Base-by-base conservation (phyloP, 2,113 vertebrate species). In the Procavia capensis region DNA sequence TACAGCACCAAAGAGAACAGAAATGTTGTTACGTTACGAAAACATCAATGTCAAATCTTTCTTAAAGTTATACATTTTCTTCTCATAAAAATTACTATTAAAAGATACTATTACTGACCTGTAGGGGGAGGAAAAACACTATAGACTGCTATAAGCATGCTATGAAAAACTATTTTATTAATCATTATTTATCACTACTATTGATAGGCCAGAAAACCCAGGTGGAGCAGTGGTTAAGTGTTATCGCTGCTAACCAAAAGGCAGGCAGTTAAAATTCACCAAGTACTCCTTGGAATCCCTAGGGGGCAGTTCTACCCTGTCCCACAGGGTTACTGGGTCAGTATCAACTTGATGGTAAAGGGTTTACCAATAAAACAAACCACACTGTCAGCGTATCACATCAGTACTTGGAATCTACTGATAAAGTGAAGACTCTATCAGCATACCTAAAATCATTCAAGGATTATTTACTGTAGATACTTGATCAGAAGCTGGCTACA, bases 31-130 rank as follows among this genome's bases (percentile, higher is more conserved):
- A 47, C 3, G 2, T 72, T 85, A 76, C 81, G 31, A 96, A 95
- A 88, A 88, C 8, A 13, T 57, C 89, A 94, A 92, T 39, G 34
- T 17, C 39, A 93, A 41, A 87, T 4, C 14, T 61, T 95, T 68
- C 63, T 85, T 86, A 83, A 88, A 88, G 31, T 31, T 76, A 41
- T 45, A n/a, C n/a, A n/a, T n/a, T n/a, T n/a, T 88, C 85, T 75
- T 76, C 27, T 92, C 29, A 41, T 47, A 81, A 97, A 96, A 89
- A 25, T 87, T 36, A 16, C 4, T 80, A 54, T 31, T 70, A 75
- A 81, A 2, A 6, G 31, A 57, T 36, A 68, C 10, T 83, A 93
- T 25, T 54, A 87, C 2, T 85, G 47, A 91, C 22, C 5, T 78
- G 17, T 5, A 5, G 34, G 34, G 66, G 27, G 11, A 34, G 34